A percentile compares a stretch with the other conserved stretches of the same genome.
Evolutionary conservation across 1,140 invertebrate genomes (phyloP).

Genomic region (Musca vetustissima): DNA sequence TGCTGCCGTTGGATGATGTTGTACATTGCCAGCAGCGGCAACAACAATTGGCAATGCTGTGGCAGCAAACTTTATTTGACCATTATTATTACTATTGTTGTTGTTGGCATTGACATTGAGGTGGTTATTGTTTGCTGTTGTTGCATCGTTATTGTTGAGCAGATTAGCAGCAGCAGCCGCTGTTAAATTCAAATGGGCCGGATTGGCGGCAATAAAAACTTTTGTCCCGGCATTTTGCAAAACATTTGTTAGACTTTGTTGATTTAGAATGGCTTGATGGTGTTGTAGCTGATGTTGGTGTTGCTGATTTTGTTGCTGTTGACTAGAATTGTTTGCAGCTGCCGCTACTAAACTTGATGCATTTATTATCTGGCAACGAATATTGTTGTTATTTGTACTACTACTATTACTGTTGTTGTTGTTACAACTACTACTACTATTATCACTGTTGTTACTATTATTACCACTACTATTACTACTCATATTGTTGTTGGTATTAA

Average conservation of each 20-base stretch:
- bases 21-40: constrained; percentile 27
- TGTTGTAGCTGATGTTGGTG: constrained; percentile 28
- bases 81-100: too few relatives aligned
- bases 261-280: constrained; percentile 10
- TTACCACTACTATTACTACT: constrained; percentile 16
- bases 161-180: constrained; percentile 11
- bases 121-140: constrained; percentile 32
- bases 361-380: constrained; percentile 32
- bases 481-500: constrained; percentile 16
- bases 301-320: constrained; percentile 25
- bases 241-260: constrained; percentile 11
- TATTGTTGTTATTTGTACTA: constrained; percentile 17
- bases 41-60: constrained; percentile 37
- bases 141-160: constrained; percentile 26
- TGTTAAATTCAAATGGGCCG: constrained; percentile 19
- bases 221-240: constrained; percentile 19
- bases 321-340: constrained; percentile 27
- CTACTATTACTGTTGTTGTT: constrained; percentile 7
- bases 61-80: constrained; percentile 26
- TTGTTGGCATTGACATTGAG: constrained; percentile 15
- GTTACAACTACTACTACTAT: constrained; percentile 1
- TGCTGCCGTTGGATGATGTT: neutral
- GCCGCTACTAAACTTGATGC: constrained; percentile 28
- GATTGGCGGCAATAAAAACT: constrained; percentile 23
- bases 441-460: constrained; percentile 1